These are phyloP conservation scores for Arctopsyche grandis DNA, from an alignment of 1,140 invertebrate species.

Conservation along the genomic window DNA sequence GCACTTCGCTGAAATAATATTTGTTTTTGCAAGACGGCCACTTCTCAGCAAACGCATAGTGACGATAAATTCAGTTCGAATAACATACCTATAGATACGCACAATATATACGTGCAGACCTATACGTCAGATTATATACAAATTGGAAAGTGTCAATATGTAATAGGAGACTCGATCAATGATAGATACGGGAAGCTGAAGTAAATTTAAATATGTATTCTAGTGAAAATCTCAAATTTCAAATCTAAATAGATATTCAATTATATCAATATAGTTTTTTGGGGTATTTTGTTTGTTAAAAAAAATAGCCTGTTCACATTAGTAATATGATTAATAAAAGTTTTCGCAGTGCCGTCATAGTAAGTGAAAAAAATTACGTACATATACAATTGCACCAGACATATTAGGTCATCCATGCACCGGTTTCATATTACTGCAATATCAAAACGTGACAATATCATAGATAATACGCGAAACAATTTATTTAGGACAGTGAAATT, in stretches of 20 bases:
- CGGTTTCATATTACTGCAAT: not conserved
- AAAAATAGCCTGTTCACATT: too few species aligned
- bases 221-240: too few species aligned
- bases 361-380: too few species aligned
- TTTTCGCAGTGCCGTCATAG: too few species aligned
- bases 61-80: constrained; percentile 26
- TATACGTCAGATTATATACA: too few species aligned
- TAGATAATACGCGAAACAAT: not conserved
- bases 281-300: too few species aligned
- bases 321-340: too few species aligned
- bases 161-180: too few species aligned
- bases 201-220: too few species aligned
- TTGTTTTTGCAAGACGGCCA: constrained; percentile 41
- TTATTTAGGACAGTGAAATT: not conserved
- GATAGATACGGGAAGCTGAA: too few species aligned
- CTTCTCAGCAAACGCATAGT: constrained; percentile 37
- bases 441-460: constrained; percentile 1
- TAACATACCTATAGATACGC: not conserved
- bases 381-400: not conserved
- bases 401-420: constrained; percentile 20
- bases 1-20: constrained; percentile 43
- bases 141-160: not conserved
- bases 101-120: not conserved
- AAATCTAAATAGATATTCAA: too few species aligned
- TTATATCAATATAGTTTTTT: too few species aligned